phyloP scores from a whole-genome alignment of 1,140 invertebrate genomes.

The Drosophila subpulchrella region DNA sequence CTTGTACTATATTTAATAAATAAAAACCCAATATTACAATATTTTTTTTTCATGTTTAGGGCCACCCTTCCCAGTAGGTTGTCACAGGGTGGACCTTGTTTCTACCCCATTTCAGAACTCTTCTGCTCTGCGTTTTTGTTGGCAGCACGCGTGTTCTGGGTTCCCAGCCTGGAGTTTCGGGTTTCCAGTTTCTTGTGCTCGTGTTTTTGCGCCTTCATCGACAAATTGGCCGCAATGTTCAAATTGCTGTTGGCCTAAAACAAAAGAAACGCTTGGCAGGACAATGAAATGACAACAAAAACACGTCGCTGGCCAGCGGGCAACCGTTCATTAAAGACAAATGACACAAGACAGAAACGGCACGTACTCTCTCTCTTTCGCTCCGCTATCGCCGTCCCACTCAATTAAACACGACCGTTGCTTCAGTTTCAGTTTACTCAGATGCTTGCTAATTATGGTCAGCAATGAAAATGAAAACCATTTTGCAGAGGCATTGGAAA shows the following conservation, averaged over 20 bases:
- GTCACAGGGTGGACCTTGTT: not conserved
- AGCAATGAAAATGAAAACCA: conserved; percentile 10
- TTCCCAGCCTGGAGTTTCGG: not conserved
- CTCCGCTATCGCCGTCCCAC: conserved; percentile 38
- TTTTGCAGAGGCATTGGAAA: not conserved
- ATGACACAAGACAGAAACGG: conserved; percentile 66
- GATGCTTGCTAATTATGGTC: conserved; percentile 69
- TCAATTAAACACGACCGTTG: conserved; percentile 83
- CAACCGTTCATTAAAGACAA: conserved; percentile 76
- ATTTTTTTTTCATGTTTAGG: too few species aligned
- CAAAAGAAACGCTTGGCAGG: conserved; percentile 71
- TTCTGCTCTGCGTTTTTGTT: conserved; percentile 1
- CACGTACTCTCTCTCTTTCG: conserved; percentile 17
- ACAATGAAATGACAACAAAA: conserved; percentile 48
- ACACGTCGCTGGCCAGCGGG: conserved; percentile 40
- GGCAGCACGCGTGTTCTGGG: conserved; percentile 23
- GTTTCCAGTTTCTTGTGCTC: conserved; percentile 8
- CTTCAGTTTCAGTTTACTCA: conserved; percentile 14
- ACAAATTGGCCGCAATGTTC: conserved; percentile 70
- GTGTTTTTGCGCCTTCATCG: conserved; percentile 54
- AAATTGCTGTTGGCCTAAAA: conserved; percentile 69
- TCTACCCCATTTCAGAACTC: not conserved
- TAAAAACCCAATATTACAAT: too few species aligned
- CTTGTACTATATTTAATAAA: too few species aligned
- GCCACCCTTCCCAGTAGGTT: not conserved